Conservation (phyloP, 1,140 invertebrate species). For the Trichoplusia ni region DNA sequence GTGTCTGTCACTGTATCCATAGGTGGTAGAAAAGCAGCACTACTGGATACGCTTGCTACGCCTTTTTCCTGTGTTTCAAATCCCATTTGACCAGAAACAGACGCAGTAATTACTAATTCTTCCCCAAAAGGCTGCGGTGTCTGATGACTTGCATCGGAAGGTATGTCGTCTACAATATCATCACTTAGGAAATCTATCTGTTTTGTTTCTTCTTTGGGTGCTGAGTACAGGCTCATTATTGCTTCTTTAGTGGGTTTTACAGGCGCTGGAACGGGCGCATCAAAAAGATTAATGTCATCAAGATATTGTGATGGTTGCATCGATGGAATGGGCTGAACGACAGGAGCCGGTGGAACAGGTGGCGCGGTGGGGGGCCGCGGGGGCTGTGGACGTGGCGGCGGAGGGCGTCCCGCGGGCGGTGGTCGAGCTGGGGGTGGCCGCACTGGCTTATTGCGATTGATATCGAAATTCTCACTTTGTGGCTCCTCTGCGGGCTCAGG, state of each 20-base stretch:
- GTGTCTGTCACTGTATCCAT: slow-evolving; percentile 27
- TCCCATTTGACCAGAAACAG: neutral
- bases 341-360: slow-evolving; percentile 1
- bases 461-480: slow-evolving; percentile 51
- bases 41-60: neutral
- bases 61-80: slow-evolving; percentile 1
- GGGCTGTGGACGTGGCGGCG: slow-evolving; percentile 59
- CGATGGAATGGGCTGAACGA: too few relatives aligned
- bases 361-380: slow-evolving; percentile 41
- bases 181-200: slow-evolving; percentile 82
- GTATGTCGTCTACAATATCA: slow-evolving; percentile 75
- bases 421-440: slow-evolving; percentile 64
- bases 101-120: slow-evolving; percentile 26
- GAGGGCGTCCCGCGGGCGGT: slow-evolving; percentile 48
- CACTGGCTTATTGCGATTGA: slow-evolving; percentile 73
- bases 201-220: slow-evolving; percentile 79
- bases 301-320: slow-evolving; percentile 39
- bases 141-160: slow-evolving; percentile 41
- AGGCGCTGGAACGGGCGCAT: slow-evolving; percentile 63
- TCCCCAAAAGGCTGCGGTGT: slow-evolving; percentile 40
- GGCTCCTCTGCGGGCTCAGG: slow-evolving; percentile 69
- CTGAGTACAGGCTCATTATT: slow-evolving; percentile 85
- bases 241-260: slow-evolving; percentile 83
- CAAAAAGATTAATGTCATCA: slow-evolving; percentile 78
- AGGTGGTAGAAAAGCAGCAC: neutral